phyloP scores from a whole-genome alignment of 23 tunicate species.

The Diplosoma virens region DNA sequence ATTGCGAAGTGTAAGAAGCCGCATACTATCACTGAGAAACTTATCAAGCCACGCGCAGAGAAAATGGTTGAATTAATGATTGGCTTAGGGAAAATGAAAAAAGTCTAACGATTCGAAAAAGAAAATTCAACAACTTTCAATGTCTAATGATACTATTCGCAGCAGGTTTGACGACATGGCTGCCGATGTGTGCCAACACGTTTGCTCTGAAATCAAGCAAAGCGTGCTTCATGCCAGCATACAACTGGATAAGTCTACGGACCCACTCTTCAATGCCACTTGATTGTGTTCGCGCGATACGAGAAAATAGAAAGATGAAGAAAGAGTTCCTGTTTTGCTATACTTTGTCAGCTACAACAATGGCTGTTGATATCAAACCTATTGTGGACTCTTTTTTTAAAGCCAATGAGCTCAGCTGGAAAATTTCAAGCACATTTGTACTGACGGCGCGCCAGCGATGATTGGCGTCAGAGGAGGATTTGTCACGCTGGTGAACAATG shows the following conservation, averaged over 20 bases:
- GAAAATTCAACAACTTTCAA: constrained; percentile 28
- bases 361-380: constrained; percentile 30
- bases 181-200: constrained; percentile 28
- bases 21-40: constrained; percentile 34
- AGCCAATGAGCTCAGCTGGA: constrained; percentile 25
- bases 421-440: constrained; percentile 35
- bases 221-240: constrained; percentile 32
- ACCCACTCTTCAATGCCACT: constrained; percentile 32
- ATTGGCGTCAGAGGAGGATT: constrained; percentile 33
- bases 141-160: constrained; percentile 16
- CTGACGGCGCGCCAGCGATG: constrained; percentile 35
- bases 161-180: constrained; percentile 40
- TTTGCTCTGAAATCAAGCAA: constrained; percentile 34
- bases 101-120: no score
- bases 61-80: constrained; percentile 33
- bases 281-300: constrained; percentile 39
- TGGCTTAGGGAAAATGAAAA: constrained; percentile 16
- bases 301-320: constrained; percentile 29
- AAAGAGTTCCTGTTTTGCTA: constrained; percentile 31
- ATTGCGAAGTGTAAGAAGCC: constrained; percentile 27
- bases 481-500: constrained; percentile 32
- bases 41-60: constrained; percentile 18
- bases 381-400: constrained; percentile 35
- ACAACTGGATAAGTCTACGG: constrained; percentile 32
- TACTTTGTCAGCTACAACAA: constrained; percentile 23